phyloP scores from a whole-genome alignment of 2,797 vertebrate species.

The Sebastes elongatus region DNA sequence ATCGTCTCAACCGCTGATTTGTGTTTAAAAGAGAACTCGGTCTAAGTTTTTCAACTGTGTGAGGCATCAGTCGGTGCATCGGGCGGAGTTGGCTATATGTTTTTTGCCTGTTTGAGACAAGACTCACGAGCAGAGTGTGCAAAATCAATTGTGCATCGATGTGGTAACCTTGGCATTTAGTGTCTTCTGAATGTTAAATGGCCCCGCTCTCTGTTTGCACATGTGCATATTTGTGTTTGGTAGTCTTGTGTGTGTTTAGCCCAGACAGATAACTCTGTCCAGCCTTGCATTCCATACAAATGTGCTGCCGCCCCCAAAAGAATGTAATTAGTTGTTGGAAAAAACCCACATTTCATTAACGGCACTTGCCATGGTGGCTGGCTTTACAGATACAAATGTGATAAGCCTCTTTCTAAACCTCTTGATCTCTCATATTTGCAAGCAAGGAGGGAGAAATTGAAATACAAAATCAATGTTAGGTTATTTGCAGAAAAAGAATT shows the following conservation, averaged over 20 bases:
- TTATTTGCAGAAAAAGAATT: conserved; percentile 18
- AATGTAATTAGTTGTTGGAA: conserved; percentile 29
- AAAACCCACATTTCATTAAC: conserved; percentile 3
- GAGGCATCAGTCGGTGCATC: background rate
- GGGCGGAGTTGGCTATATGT: background rate
- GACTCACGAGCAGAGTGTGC: conserved; percentile 21
- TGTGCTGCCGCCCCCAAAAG: background rate
- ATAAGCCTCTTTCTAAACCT: conserved; percentile 17
- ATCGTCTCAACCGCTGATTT: background rate
- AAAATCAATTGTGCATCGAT: conserved; percentile 49
- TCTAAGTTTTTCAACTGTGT: background rate
- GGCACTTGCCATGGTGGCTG: background rate
- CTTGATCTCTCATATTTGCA: conserved; percentile 11
- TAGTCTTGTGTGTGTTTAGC: conserved; percentile 19
- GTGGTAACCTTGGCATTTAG: conserved; percentile 62
- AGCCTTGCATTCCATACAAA: conserved; percentile 26
- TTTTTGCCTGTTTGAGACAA: conserved; percentile 1
- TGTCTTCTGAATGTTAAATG: conserved; percentile 54
- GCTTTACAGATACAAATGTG: conserved; percentile 18
- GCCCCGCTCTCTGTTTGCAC: background rate
- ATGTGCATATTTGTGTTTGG: conserved; percentile 14
- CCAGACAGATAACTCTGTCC: conserved; percentile 2
- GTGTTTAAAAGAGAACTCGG: background rate
- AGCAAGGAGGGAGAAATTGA: background rate
- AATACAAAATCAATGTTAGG: conserved; percentile 27